Evolutionary conservation across 1,140 invertebrate genomes (phyloP), one percentile per base, ranked within the genome.

Genomic region (Papilio xuthus): DNA sequence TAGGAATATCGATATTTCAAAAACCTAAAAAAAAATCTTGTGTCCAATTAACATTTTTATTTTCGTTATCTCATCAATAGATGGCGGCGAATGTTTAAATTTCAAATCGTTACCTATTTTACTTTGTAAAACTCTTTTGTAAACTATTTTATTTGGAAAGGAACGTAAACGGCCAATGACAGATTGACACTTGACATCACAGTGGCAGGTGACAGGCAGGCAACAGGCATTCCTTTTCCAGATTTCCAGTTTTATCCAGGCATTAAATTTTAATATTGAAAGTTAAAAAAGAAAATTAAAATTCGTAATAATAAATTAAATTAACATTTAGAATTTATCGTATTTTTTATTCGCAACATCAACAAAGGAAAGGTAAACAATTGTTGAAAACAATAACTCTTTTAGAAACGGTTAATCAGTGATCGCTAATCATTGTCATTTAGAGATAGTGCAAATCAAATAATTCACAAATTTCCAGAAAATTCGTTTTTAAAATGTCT

Each of bases 401-500:
- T 37, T 7, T 37, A 37, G 32, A 37, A 37, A 37, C 32, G 0
- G 7, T 32, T 37, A 37, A 1, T 37, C 32, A 37, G 4, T 37
- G 7, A 37, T 37, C 32, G 32, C 7, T 3, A 37, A 37, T 37
- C 32, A 37, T 37, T 37, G 4, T n/a, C n/a, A n/a, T n/a, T n/a
- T n/a, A n/a, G n/a, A n/a, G n/a, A n/a, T n/a, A n/a, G n/a, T n/a
- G n/a, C n/a, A n/a, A n/a, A n/a, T n/a, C n/a, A n/a, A n/a, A n/a
- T n/a, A n/a, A n/a, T n/a, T n/a, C n/a, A n/a, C n/a, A n/a, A n/a
- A n/a, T 37, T 37, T 37, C 0, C 32, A 26, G 26, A 69, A 12
- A 32, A 13, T 32, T 18, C 20, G 53, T 63, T 56, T 75, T 63
- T 18, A 85, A 81, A 75, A 92, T 92, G 91, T 80, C 87, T 47